Evolutionary conservation across 2,888 invertebrate species (phyloP), one percentile per base, ranked within the genome.

Genomic region (Autographa pulchrina): DNA sequence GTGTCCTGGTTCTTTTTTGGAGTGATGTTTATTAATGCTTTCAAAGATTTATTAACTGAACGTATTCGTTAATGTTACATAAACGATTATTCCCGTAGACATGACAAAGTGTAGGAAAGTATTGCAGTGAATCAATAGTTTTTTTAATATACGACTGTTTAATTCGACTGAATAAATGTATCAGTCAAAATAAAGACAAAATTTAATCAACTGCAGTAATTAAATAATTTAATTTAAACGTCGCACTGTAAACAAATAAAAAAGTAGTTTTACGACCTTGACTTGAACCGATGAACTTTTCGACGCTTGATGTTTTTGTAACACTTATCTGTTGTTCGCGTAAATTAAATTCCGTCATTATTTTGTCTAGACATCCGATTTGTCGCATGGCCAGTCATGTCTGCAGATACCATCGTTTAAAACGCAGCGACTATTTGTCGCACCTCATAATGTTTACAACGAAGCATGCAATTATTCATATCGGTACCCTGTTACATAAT

Each of bases 401-500:
- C 74, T 48, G 56, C 78, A 81, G 83, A 81, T 67, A 74, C 64
- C 35, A 66, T 69, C 48, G 63, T 62, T 68, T 52, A 41, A 59
- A 18, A 41, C 59, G n/a, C 43, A 58, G 54, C 32, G 43, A 65
- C 20, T 75, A 59, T 76, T 62, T 70, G 72, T 78, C 64, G 41
- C 65, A 65, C 56, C 73, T 58, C n/a, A 31, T 56, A 73, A 70
- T 65, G 68, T 70, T 56, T 75, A 79, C 60, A 77, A 72, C 38
- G 74, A 70, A 65, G 76, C 78, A 85, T 71, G 78, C 73, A 72
- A 70, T 80, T 66, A 82, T 80, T 70, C 82, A 78, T 77, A 80
- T 78, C 83, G 77, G 86, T 91, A 92, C 92, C 92, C 92, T 92
- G 92, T 91, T 84, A 86, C 80, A 85, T 81, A 83, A 82, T 80